Percentiles rank a stretch among this genome's conserved stretches.
Evolutionary conservation across 2,797 vertebrate genomes (phyloP).

Genomic region (Geotrypetes seraphini): DNA sequence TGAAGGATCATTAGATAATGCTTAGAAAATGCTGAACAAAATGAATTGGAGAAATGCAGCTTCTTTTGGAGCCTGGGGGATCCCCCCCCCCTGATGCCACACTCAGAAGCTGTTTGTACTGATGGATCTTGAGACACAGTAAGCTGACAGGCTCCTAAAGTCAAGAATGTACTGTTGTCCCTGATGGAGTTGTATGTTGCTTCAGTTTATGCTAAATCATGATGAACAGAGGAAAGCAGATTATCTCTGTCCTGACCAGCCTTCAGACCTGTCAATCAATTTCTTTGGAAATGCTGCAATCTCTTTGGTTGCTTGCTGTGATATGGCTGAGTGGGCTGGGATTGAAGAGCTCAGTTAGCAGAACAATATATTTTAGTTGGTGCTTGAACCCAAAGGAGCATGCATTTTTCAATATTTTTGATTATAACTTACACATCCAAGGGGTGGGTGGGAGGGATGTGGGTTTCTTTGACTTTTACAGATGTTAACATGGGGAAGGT

Average conservation of each 20-base stretch:
- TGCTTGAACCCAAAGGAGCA: no score
- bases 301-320: neutral
- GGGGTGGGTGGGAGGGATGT: no score
- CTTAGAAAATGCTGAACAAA: conserved; percentile 8
- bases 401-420: no score
- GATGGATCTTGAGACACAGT: neutral
- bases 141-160: neutral
- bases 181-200: neutral
- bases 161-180: neutral
- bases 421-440: no score
- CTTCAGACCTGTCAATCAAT: neutral
- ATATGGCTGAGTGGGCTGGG: neutral
- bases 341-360: no score
- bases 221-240: neutral
- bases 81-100: neutral
- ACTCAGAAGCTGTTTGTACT: neutral
- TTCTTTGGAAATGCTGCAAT: neutral
- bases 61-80: neutral
- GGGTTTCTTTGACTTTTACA: no score
- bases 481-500: no score
- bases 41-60: neutral
- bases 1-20: conserved; percentile 15
- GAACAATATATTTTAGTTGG: no score
- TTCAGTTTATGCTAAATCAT: neutral
- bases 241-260: neutral